Evolutionary conservation across 2,113 vertebrate species (phyloP).

Genomic region (Lethenteron camtschaticum): DNA sequence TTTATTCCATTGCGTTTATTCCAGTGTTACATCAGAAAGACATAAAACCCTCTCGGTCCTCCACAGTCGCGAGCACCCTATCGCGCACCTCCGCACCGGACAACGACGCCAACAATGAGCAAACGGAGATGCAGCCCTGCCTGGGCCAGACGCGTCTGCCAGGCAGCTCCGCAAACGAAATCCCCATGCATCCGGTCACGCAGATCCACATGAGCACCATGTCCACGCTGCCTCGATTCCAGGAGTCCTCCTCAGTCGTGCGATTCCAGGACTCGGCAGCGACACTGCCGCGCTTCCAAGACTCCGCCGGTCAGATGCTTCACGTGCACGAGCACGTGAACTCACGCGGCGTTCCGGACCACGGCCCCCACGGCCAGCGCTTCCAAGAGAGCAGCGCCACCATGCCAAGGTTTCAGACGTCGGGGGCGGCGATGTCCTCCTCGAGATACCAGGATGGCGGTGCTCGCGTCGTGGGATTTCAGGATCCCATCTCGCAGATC

Average conservation of each 20-base stretch:
- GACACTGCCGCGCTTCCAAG: slow-evolving; percentile 1
- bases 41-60: not conserved
- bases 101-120: not conserved
- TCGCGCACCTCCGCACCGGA: not conserved
- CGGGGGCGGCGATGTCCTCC: too few species aligned
- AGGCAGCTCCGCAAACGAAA: not conserved
- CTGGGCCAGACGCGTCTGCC: slow-evolving; percentile 5
- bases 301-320: not conserved
- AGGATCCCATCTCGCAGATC: too few species aligned
- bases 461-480: too few species aligned
- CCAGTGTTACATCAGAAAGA: too few species aligned
- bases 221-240: slow-evolving; percentile 2
- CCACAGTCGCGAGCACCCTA: not conserved
- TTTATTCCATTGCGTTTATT: too few species aligned
- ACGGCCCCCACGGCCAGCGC: not conserved
- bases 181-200: not conserved
- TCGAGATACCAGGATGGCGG: too few species aligned
- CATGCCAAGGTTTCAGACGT: not conserved
- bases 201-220: not conserved
- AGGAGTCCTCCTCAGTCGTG: not conserved
- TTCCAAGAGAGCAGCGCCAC: slow-evolving; percentile 1
- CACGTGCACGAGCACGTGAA: too few species aligned
- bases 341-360: not conserved
- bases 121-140: slow-evolving; percentile 4
- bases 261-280: slow-evolving; percentile 2